Evolutionary conservation across 2,888 invertebrate species (phyloP).

Genomic region (Prenolepis imparis): DNA sequence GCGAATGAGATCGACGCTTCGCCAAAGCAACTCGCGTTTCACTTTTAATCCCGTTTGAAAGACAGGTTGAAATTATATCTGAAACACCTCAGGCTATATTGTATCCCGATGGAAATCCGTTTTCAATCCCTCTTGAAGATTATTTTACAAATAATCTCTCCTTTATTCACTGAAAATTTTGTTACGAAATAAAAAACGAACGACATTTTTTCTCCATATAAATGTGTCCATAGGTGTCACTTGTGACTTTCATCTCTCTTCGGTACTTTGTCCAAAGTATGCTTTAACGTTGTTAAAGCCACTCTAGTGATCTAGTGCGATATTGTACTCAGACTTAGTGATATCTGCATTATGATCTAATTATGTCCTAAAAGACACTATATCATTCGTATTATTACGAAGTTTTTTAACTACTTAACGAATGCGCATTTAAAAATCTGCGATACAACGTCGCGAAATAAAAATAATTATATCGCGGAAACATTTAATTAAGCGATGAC

Average conservation of each 20-base stretch:
- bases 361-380: slow-evolving; percentile 45
- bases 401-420: slow-evolving; percentile 59
- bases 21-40: slow-evolving; percentile 23
- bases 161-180: background rate
- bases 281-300: slow-evolving; percentile 63
- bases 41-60: slow-evolving; percentile 46
- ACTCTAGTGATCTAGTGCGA: slow-evolving; percentile 19
- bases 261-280: slow-evolving; percentile 39
- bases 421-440: background rate
- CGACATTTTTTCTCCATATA: slow-evolving; percentile 51
- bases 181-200: slow-evolving; percentile 16
- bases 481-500: slow-evolving; percentile 35
- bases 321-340: slow-evolving; percentile 64
- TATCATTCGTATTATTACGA: slow-evolving; percentile 25
- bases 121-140: background rate
- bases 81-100: background rate
- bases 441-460: slow-evolving; percentile 1
- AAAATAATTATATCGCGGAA: slow-evolving; percentile 12
- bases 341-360: slow-evolving; percentile 60
- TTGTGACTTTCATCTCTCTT: slow-evolving; percentile 59
- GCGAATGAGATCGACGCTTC: slow-evolving; percentile 25
- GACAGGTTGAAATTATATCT: slow-evolving; percentile 23
- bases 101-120: slow-evolving; percentile 2
- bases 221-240: slow-evolving; percentile 63
- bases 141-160: background rate